Base-by-base conservation (phyloP, 2,888 invertebrate genomes). In the Hypomecis atomaria region DNA sequence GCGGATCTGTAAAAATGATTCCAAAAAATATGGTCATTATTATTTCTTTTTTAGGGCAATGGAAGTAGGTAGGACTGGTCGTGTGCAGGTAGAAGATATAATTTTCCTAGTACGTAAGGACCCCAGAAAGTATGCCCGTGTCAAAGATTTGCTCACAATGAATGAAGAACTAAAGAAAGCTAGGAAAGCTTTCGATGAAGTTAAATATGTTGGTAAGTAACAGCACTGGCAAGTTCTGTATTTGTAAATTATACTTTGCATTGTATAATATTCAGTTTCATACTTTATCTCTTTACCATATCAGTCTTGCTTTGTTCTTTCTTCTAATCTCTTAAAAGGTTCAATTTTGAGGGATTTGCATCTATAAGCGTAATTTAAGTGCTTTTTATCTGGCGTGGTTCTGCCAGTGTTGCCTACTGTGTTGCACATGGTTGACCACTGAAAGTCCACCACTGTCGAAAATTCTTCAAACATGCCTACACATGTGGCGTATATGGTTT, bases 131-230 rank as follows among this genome's bases (percentile, higher is more conserved):
- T 99, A 98, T 93, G 98, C 99, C 2, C 94, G 99, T 77, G 99
- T 99, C 0, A 99, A 99, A 93, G 99, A 99, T 89, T 93, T 99
- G 42, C 92, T 99, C 0, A 98, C 98, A 48, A 99, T 99, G 99
- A 99, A 99, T 89, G 99, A 99, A 90, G 99, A 99, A 90, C 92
- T 99, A 54, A 99, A 99, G 91, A 98, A 98, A 89, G 99, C 99
- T 10, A 95, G 99, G 75, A 99, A 99, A 93, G 99, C 99, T 68
- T 99, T 99, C 92, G 99, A 99, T 93, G 99, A 99, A 95, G 97
- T 98, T 70, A 98, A 98, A 95, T 98, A 98, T 94, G 98, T 97
- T 94, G 97, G 97, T 95, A 94, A 94, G 92, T 87, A 68, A 59
- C 36, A 45, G 33, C 43, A 44, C 9, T 37, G 33, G 23, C 23